Evolutionary conservation across 2,888 invertebrate genomes (phyloP), one percentile per base, ranked within the genome.

Genomic region (Zelleria hepariella): DNA sequence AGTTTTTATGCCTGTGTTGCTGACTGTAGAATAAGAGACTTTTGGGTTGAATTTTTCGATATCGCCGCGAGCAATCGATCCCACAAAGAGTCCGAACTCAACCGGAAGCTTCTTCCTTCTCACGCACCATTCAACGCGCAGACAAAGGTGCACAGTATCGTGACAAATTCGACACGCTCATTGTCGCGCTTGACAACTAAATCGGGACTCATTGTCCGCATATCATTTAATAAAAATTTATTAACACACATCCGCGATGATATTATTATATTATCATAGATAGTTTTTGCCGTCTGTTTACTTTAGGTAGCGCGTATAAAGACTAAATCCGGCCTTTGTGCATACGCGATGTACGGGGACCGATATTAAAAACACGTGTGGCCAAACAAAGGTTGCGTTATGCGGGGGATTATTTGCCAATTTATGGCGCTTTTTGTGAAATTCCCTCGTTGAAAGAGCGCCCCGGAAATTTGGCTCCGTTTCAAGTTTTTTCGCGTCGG

Each of bases 361-460:
- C 77, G 79, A 84, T 83, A 86, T 88, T 86, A 87, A 88, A 87
- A 87, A 86, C 88, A 88, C 87, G 88, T 88, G 88, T 87, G 88
- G 85, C 85, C 88, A 86, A 83, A 88, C 88, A 88, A 88, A 87
- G 87, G 88, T 88, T 84, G 76, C 87, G 87, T 86, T 87, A 86
- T 88, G 87, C 84, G 87, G 88, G 80, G 83, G 88, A 88, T 88
- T 87, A 88, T 88, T 86, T 84, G 86, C 86, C 88, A 87, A 88
- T 88, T 88, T 87, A 87, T 88, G 80, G 85, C 78, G 77, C 86
- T 87, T 88, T 88, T 87, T 88, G 85, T 85, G 32, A 80, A 83
- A 81, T 82, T 82, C 78, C 75, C 86, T 78, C 75, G 86, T 78
- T 84, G 84, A 85, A 86, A 86, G 81, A 83, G 72, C 73, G 75